These are phyloP conservation scores for Anagrus nilaparvatae DNA, from an alignment of 1,140 invertebrate species.

Conservation along the genomic window DNA sequence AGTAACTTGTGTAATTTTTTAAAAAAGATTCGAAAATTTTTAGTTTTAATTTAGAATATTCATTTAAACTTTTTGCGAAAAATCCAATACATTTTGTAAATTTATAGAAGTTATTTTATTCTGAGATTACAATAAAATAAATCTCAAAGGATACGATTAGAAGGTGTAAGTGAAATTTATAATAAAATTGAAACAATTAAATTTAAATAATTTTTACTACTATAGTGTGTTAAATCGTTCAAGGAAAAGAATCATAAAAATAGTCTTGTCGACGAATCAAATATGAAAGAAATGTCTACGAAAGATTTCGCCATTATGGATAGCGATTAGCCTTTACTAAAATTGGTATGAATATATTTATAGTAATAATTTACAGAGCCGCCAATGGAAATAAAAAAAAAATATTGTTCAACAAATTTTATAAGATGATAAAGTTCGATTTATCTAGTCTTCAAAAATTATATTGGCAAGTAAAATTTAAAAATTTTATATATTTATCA, in stretches of 20 bases:
- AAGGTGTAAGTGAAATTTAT: constrained; percentile 48
- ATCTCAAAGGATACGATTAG: constrained; percentile 53
- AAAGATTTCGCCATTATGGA: constrained; percentile 34
- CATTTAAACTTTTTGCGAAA: too few relatives aligned
- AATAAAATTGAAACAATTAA: constrained; percentile 3
- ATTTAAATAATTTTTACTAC: constrained; percentile 9
- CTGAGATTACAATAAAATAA: too few relatives aligned
- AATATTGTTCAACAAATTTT: constrained; percentile 16
- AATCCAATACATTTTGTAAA: too few relatives aligned
- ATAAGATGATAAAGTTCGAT: constrained; percentile 23
- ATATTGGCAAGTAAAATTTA: too few relatives aligned
- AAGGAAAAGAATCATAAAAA: constrained; percentile 39
- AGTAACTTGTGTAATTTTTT: constrained; percentile 60
- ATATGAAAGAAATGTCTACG: constrained; percentile 28
- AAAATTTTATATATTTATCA: too few relatives aligned
- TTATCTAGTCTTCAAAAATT: constrained; percentile 3
- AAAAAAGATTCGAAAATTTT: constrained; percentile 73
- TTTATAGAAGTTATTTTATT: too few relatives aligned
- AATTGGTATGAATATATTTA: constrained; percentile 15
- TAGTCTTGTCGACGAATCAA: constrained; percentile 38
- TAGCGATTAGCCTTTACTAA: constrained; percentile 32
- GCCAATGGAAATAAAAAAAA: background rate
- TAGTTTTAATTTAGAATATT: constrained; percentile 74
- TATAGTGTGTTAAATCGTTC: constrained; percentile 39
- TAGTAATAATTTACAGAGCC: too few relatives aligned